Evolutionary conservation across 1,140 invertebrate species (phyloP).

Genomic region (Drosophila chauvacae): DNA sequence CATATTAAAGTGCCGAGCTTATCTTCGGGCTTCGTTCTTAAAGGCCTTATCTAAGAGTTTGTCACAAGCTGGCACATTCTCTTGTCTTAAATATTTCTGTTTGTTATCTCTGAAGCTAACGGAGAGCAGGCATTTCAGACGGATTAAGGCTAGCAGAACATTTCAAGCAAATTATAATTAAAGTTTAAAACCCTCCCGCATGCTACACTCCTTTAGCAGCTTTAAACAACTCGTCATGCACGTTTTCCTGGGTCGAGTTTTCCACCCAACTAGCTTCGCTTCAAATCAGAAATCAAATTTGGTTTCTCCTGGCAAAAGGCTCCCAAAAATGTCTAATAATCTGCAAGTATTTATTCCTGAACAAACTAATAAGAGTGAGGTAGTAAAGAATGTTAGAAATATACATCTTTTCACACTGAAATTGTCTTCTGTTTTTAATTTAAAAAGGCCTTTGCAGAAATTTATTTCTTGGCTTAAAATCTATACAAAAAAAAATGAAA

Average conservation of each 20-base stretch:
- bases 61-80: constrained; percentile 22
- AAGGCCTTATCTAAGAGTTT: constrained; percentile 22
- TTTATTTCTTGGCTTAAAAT: too few species aligned
- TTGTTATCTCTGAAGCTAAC: constrained; percentile 28
- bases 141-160: constrained; percentile 40
- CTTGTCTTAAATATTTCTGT: constrained; percentile 29
- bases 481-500: too few species aligned
- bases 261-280: constrained; percentile 15
- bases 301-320: neutral
- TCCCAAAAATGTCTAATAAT: constrained; percentile 1
- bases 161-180: constrained; percentile 37
- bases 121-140: constrained; percentile 2
- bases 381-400: neutral
- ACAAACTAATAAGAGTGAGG: neutral
- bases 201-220: constrained; percentile 5
- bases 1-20: constrained; percentile 10
- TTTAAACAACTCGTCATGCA: constrained; percentile 15
- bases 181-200: constrained; percentile 12
- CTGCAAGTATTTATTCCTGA: neutral
- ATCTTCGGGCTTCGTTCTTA: constrained; percentile 20
- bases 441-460: neutral
- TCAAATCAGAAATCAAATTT: constrained; percentile 27
- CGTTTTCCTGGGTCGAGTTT: constrained; percentile 10
- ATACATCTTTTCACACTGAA: neutral
- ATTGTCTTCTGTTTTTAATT: neutral